Percentiles rank a stretch among this genome's conserved stretches.
Evolutionary conservation across 1,140 invertebrate genomes (phyloP).

Genomic region (Schlechtendalia chinensis): DNA sequence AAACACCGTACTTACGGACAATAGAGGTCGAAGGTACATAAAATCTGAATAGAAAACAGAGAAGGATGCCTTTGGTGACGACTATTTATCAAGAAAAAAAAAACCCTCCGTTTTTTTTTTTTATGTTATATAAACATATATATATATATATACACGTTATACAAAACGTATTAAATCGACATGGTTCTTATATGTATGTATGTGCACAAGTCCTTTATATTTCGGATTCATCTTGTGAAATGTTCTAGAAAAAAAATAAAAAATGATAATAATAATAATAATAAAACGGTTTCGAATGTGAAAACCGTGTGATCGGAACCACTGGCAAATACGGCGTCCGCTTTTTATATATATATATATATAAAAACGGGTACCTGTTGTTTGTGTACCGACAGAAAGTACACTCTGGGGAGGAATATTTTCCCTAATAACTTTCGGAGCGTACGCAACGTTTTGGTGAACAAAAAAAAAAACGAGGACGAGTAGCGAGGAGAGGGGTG

Average conservation of each 20-base stretch:
- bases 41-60: conserved; percentile 44
- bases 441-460: conserved; percentile 8
- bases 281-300: conserved; percentile 19
- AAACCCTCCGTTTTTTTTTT: too few relatives aligned
- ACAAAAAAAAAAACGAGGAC: background rate
- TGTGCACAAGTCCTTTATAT: background rate
- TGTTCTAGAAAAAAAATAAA: background rate
- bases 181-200: background rate
- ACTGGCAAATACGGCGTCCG: background rate
- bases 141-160: background rate
- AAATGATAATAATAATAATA: conserved; percentile 23
- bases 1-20: conserved; percentile 40
- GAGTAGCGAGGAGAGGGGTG: background rate
- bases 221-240: conserved; percentile 12
- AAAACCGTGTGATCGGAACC: conserved; percentile 25
- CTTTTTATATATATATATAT: background rate
- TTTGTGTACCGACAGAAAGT: background rate
- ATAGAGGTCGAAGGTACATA: conserved; percentile 26
- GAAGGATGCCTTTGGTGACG: conserved; percentile 28
- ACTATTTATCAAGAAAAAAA: conserved; percentile 46
- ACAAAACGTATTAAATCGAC: conserved; percentile 35
- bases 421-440: conserved; percentile 36
- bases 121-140: background rate
- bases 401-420: conserved; percentile 32
- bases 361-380: conserved; percentile 24